Evolutionary conservation across 2,113 vertebrate species (phyloP).

Genomic region (Sinosuthora webbiana): DNA sequence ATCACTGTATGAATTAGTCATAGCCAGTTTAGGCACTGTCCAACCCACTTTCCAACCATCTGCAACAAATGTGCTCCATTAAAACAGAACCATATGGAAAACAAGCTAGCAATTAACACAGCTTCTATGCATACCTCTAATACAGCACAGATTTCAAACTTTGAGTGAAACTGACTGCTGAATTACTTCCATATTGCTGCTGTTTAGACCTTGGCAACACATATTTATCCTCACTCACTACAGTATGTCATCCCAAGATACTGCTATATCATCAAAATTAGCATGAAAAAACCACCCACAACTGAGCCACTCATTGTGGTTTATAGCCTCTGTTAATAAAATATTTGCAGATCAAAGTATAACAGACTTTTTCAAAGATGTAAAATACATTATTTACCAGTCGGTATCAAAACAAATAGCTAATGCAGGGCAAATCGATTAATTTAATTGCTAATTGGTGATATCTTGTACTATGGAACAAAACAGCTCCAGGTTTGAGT

Average conservation of each 20-base stretch:
- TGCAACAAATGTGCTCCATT: constrained; percentile 94
- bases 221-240: constrained; percentile 71
- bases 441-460: neutral
- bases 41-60: constrained; percentile 90
- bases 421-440: neutral
- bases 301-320: constrained; percentile 35
- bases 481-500: neutral
- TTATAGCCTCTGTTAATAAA: constrained; percentile 52
- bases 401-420: neutral
- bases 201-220: constrained; percentile 81
- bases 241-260: constrained; percentile 68
- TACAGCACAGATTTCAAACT: constrained; percentile 88
- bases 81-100: constrained; percentile 97
- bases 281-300: constrained; percentile 46
- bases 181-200: constrained; percentile 86
- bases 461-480: neutral
- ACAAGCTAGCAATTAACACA: constrained; percentile 92
- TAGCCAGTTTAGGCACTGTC: constrained; percentile 84
- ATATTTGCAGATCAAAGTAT: constrained; percentile 49
- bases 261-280: constrained; percentile 57
- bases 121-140: constrained; percentile 86
- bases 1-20: constrained; percentile 80
- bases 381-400: neutral
- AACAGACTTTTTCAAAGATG: constrained; percentile 25
- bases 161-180: constrained; percentile 88